Percentiles rank a stretch among this genome's conserved stretches.
These are phyloP conservation scores for Neodiprion pinetum DNA, from an alignment of 1,140 invertebrate species.

Conservation along the genomic window DNA sequence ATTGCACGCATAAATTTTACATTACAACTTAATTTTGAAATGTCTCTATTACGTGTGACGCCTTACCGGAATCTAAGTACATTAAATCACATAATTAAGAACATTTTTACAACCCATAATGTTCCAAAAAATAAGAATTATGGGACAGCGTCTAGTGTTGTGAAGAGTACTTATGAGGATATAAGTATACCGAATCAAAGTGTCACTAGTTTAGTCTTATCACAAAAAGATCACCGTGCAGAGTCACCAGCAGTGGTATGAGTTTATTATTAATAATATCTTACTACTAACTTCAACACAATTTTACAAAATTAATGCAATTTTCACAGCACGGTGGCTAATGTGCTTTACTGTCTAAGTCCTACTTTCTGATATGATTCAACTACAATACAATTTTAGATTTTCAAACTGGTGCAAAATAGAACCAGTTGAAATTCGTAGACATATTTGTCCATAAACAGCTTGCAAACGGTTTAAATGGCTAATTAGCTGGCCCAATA, in stretches of 20 bases:
- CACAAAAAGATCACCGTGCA: constrained; percentile 27
- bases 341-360: too few relatives aligned
- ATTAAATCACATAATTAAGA: not conserved
- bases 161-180: constrained; percentile 55
- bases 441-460: too few relatives aligned
- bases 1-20: too few relatives aligned
- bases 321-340: too few relatives aligned
- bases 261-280: not conserved
- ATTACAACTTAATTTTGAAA: not conserved
- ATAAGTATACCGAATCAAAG: constrained; percentile 63
- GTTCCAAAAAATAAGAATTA: not conserved
- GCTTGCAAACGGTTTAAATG: too few relatives aligned
- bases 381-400: too few relatives aligned
- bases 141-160: constrained; percentile 11
- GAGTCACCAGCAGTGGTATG: constrained; percentile 37
- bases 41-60: not conserved
- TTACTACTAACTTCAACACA: not conserved
- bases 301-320: too few relatives aligned
- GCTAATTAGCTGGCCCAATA: too few relatives aligned
- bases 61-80: not conserved
- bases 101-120: not conserved
- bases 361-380: too few relatives aligned
- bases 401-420: too few relatives aligned
- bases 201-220: constrained; percentile 34
- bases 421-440: too few relatives aligned